Evolutionary conservation across 1,140 invertebrate species (phyloP).

Genomic region (Drosophila funebris): DNA sequence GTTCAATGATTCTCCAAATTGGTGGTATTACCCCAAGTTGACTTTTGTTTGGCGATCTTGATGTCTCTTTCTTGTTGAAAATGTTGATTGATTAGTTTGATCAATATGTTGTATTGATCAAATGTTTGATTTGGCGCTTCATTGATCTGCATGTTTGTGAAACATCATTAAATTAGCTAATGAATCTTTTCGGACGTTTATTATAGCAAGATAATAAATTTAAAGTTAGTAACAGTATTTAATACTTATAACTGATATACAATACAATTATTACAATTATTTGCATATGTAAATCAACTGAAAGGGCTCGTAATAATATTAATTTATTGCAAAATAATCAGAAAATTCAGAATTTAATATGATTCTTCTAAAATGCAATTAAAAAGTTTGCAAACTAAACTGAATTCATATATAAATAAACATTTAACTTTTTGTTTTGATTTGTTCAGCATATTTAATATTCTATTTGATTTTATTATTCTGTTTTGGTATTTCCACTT

Average conservation of each 20-base stretch:
- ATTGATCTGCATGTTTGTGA: slow-evolving; percentile 10
- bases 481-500: slow-evolving; percentile 2
- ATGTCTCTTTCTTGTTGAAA: slow-evolving; percentile 55
- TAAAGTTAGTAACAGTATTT: background rate
- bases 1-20: slow-evolving; percentile 38
- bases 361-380: no score
- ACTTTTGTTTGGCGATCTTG: slow-evolving; percentile 46
- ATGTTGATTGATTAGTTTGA: slow-evolving; percentile 77
- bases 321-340: background rate
- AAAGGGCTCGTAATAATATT: no score
- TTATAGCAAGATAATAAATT: background rate
- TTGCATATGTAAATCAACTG: no score
- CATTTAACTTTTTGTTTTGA: background rate
- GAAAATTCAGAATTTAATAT: no score
- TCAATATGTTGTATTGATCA: slow-evolving; percentile 31
- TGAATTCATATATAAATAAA: background rate
- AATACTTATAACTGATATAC: no score
- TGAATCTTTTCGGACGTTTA: background rate
- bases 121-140: slow-evolving; percentile 70
- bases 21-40: slow-evolving; percentile 47
- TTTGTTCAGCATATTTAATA: no score
- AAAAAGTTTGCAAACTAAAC: no score
- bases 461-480: background rate
- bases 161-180: background rate
- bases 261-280: no score